These are phyloP conservation scores for Hepsetus odoe DNA, from an alignment of 2,113 vertebrate species.

Conservation along the genomic window DNA sequence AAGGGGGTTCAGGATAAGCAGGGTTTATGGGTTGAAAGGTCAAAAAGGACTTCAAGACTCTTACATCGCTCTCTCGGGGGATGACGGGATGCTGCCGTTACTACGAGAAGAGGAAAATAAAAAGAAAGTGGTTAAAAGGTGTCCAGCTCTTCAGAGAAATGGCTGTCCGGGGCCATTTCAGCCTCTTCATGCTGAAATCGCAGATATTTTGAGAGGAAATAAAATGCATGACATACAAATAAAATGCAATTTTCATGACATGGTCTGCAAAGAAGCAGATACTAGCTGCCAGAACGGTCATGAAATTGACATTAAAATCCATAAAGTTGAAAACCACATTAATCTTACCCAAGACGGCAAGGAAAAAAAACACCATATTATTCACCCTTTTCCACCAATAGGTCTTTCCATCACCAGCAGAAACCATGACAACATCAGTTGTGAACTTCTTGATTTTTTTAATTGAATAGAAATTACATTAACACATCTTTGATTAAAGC, in stretches of 20 bases:
- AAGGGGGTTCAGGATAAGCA: not conserved
- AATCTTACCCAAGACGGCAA: not conserved
- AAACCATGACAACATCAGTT: too few species aligned
- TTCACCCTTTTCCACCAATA: too few species aligned
- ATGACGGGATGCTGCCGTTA: constrained; percentile 61
- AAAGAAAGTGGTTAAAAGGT: not conserved
- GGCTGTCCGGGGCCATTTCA: too few species aligned
- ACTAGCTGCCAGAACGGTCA: not conserved
- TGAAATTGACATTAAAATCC: not conserved
- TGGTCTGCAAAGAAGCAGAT: not conserved
- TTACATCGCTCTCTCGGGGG: constrained; percentile 76
- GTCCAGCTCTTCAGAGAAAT: not conserved
- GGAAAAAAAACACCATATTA: too few species aligned
- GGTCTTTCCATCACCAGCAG: too few species aligned
- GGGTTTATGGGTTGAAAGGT: constrained; percentile 8
- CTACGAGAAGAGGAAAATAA: constrained; percentile 67
- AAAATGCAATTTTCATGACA: not conserved
- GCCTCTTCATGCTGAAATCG: not conserved
- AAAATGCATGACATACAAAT: not conserved
- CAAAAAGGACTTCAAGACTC: constrained; percentile 41
- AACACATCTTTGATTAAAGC: too few species aligned
- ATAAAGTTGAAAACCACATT: not conserved
- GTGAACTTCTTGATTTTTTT: too few species aligned
- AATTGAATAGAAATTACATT: too few species aligned
- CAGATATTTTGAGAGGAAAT: not conserved